Evolutionary conservation across 1,140 invertebrate species (phyloP), one percentile per base, ranked within the genome.

Genomic region (Zaprionus kolodkinae): DNA sequence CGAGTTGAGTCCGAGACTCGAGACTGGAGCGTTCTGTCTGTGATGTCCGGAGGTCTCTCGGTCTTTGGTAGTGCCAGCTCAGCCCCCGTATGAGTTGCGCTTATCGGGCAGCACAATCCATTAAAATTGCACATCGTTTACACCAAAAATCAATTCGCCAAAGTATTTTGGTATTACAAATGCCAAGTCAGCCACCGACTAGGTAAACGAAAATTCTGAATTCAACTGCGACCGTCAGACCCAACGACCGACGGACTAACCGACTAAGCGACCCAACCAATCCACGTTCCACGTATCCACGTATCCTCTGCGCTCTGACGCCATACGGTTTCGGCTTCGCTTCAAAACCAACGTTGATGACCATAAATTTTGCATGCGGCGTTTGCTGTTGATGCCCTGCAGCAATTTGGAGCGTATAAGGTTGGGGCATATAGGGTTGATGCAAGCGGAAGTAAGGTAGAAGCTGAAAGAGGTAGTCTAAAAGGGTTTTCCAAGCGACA

Each of bases 111-210:
- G 81, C 75, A 85, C 91, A 92, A 92, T 92, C 91, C 91, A 92
- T 92, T 92, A 92, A 92, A 92, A 92, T 92, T 92, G 91, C 91
- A 92, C 91, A 92, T 92, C 91, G 91, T 92, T 92, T 92, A 92
- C 91, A 92, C 91, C 91, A 91, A 92, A 92, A 92, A 92, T 92
- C 91, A 92, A 92, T 92, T 92, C 87, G 79, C 84, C 76, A 79
- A 92, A 92, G 91, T 88, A 92, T 92, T 92, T 92, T 91, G 85
- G 81, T 89, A 91, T 89, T 89, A 91, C 89, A 91, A 91, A 91
- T 91, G 83, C 80, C 73, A 87, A 80, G 66, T 79, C 84, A 88
- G 88, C 81, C 88, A 91, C 88, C 71, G 79, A 71, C 88, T 84
- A 81, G 83, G 62, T 61, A 43, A 45, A 57, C 62, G 13, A 43